These are phyloP conservation scores for Eubucco bourcierii DNA, from an alignment of 2,113 vertebrate genomes.

Conservation along the genomic window DNA sequence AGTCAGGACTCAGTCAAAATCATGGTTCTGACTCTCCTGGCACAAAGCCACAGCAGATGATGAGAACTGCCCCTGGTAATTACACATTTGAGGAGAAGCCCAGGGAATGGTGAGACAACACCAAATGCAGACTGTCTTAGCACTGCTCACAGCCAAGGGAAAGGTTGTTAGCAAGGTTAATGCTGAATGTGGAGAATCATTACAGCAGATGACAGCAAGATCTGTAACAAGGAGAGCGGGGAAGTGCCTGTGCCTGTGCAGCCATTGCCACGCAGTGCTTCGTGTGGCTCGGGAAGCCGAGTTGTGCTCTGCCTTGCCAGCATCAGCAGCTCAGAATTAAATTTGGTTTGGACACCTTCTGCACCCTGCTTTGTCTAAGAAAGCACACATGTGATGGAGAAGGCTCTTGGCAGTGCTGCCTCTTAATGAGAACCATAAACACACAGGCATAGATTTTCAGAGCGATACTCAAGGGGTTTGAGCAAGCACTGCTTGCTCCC, in stretches of 20 bases:
- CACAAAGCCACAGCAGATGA: neutral
- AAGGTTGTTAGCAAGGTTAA: slow-evolving; percentile 36
- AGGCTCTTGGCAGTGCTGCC: neutral
- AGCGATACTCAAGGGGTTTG: slow-evolving; percentile 2
- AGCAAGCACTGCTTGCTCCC: neutral
- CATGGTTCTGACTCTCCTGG: neutral
- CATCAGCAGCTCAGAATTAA: slow-evolving; percentile 57
- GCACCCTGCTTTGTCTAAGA: slow-evolving; percentile 36
- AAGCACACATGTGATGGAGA: slow-evolving; percentile 34
- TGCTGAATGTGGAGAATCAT: neutral
- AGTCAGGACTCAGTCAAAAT: neutral
- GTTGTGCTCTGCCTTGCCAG: slow-evolving; percentile 29
- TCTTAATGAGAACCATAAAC: slow-evolving; percentile 55
- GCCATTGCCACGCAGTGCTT: neutral
- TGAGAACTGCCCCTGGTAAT: neutral
- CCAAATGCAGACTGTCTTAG: slow-evolving; percentile 10
- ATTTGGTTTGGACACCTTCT: slow-evolving; percentile 55
- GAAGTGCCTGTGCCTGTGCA: neutral
- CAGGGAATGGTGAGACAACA: neutral
- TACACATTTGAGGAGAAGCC: slow-evolving; percentile 1
- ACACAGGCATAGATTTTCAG: neutral
- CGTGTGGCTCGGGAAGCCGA: slow-evolving; percentile 22
- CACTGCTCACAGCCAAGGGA: neutral
- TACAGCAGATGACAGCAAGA: slow-evolving; percentile 34
- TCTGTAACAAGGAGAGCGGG: slow-evolving; percentile 30